phyloP scores from a whole-genome alignment of 2,113 vertebrate species.

The Syrmaticus mikado region DNA sequence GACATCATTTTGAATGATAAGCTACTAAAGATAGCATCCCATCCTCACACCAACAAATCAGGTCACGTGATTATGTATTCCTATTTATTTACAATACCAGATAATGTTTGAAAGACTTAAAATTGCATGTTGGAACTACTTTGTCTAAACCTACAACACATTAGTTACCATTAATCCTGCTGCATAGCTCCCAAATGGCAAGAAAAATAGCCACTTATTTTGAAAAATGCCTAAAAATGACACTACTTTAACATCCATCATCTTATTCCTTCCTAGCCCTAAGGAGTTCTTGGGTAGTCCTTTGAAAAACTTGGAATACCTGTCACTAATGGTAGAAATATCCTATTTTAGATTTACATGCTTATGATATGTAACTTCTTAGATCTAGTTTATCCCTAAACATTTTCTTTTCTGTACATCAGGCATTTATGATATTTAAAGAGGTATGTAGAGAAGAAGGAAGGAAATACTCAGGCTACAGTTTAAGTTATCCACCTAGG shows the following conservation, averaged over 20 bases:
- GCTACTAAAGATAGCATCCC: neutral
- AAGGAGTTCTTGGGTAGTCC: neutral
- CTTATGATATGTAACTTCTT: neutral
- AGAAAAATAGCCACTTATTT: conserved; percentile 54
- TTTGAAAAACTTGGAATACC: neutral
- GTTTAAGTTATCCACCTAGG: neutral
- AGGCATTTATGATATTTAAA: neutral
- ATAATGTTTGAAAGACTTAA: conserved; percentile 12
- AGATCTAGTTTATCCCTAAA: neutral
- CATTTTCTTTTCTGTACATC: neutral
- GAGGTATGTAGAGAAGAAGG: neutral
- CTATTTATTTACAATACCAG: conserved; percentile 32
- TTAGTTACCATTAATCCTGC: conserved; percentile 63
- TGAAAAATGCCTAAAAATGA: conserved; percentile 56
- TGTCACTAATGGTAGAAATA: neutral
- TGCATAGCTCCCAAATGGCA: conserved; percentile 9
- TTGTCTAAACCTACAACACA: conserved; percentile 38
- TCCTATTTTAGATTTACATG: neutral
- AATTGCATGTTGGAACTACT: conserved; percentile 26
- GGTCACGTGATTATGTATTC: neutral
- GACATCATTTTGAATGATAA: neutral
- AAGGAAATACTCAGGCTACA: neutral
- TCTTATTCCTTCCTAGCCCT: conserved; percentile 23
- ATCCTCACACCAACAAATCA: neutral
- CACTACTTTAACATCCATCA: conserved; percentile 53